Base-by-base conservation (phyloP, 1,140 invertebrate species). In the Gryllus bimaculatus region DNA sequence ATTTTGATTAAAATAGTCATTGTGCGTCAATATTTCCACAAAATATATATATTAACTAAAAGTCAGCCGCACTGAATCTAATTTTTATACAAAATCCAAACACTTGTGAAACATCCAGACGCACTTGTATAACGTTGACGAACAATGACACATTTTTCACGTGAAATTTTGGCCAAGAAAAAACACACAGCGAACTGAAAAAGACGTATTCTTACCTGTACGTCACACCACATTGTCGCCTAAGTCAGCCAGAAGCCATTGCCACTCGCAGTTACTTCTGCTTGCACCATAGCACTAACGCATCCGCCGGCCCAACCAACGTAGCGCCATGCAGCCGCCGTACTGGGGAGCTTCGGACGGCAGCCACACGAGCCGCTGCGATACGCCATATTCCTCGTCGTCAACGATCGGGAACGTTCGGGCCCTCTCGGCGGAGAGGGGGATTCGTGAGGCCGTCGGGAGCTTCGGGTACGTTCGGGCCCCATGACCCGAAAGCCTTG, bases 401-500 rank as follows among this genome's bases (percentile, higher is more conserved):
- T 26, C 6, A 73, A 47, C 54, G 6, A n/a, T 80, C 75, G 80
- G 78, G 4, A 10, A 0, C 75, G 15, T 21, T 76, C 76, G 75
- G 79, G 18, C 74, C 18, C 74, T 13, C 76, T 76, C 74, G 73
- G 77, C 26, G 49, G 15, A 15, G n/a, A 26, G 74, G 79, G 75
- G 20, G 54, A 39, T 79, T 48, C 47, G n/a, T 76, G n/a, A 21
- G 74, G 48, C 21, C 8, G 21, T 13, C 48, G 8, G 39, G 39
- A 20, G 47, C 74, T 81, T 81, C 80, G 80, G 74, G 21, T 54
- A 76, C n/a, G 49, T 78, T 80, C 80, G 79, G 79, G 80, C 76
- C 74, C 47, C 77, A 78, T 80, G 80, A 81, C 80, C 80, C 80
- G 80, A 81, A 80, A 81, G 80, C 80, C 79, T 81, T 81, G 80